These are phyloP conservation scores for Pseudorhiza aurosa DNA, from an alignment of 30 jellyfish, hydroid and myxozoan species.

Conservation along the genomic window DNA sequence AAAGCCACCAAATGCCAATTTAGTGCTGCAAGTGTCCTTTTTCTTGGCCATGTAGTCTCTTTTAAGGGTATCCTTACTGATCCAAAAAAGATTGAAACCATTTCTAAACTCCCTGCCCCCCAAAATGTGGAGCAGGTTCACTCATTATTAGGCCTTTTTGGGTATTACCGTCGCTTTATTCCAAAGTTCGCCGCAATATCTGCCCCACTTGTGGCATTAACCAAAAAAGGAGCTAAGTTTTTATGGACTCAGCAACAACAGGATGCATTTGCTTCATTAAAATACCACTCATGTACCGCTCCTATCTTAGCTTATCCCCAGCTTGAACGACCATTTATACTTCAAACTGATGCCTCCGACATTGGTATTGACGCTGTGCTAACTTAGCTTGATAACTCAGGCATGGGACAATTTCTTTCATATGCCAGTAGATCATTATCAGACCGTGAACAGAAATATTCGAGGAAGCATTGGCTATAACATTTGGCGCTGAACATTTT, in stretches of 20 bases:
- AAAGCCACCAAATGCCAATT: constrained; percentile 35
- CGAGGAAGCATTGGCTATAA: constrained; percentile 26
- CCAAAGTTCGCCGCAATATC: constrained; percentile 25
- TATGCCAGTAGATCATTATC: background rate
- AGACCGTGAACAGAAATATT: constrained; percentile 25
- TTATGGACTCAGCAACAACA: constrained; percentile 13
- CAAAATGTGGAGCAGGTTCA: constrained; percentile 5
- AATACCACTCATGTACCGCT: background rate
- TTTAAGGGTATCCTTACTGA: constrained; percentile 15
- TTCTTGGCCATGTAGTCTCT: constrained; percentile 53
- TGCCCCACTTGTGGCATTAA: constrained; percentile 17
- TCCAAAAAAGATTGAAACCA: background rate
- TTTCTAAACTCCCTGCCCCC: constrained; percentile 16
- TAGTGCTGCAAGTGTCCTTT: constrained; percentile 19
- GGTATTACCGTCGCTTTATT: constrained; percentile 30
- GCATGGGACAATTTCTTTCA: background rate
- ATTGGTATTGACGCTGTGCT: background rate
- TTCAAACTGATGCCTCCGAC: background rate
- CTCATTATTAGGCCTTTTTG: constrained; percentile 22
- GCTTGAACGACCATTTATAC: background rate
- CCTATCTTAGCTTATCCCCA: background rate
- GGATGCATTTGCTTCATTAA: background rate
- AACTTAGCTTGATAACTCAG: background rate
- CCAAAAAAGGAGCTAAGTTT: constrained; percentile 14
- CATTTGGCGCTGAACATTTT: background rate